Percentiles rank a stretch among this genome's conserved stretches.
phyloP scores from a whole-genome alignment of 2,113 vertebrate species.

The Bagarius yarrelli region DNA sequence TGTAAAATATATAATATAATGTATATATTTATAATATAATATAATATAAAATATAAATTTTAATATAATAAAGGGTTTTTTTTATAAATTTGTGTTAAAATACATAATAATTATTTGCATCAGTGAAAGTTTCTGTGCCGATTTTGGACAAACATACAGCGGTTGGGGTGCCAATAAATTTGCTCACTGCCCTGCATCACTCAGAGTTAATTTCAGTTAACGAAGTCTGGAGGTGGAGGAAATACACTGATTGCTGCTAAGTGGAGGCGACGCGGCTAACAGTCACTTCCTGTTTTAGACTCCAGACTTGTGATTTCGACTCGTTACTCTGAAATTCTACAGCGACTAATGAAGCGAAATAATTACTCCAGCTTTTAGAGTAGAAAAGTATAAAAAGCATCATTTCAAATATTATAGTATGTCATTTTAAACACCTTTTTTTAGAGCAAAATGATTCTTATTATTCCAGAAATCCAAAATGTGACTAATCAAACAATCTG shows the following conservation, averaged over 20 bases:
- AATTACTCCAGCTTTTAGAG: background rate
- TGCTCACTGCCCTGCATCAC: background rate
- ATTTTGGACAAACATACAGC: too few species aligned
- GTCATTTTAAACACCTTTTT: background rate
- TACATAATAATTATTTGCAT: too few species aligned
- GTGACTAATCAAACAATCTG: too few species aligned
- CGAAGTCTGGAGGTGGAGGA: slow-evolving; percentile 57
- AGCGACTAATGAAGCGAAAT: too few species aligned
- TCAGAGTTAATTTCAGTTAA: slow-evolving; percentile 20
- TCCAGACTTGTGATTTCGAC: background rate
- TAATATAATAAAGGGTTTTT: too few species aligned
- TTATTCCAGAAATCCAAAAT: background rate
- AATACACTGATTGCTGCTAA: slow-evolving; percentile 53
- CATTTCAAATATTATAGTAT: background rate
- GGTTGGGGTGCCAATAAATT: background rate
- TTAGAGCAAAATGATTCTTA: too few species aligned
- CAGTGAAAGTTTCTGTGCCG: too few species aligned
- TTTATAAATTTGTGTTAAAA: too few species aligned
- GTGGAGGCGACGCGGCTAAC: background rate
- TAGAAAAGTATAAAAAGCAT: background rate
- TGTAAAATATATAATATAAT: too few species aligned
- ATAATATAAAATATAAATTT: too few species aligned
- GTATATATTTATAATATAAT: too few species aligned
- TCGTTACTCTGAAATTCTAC: background rate
- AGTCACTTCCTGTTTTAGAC: slow-evolving; percentile 25